Evolutionary conservation across 2,797 vertebrate genomes (phyloP).

Genomic region (Octomys mimax): DNA sequence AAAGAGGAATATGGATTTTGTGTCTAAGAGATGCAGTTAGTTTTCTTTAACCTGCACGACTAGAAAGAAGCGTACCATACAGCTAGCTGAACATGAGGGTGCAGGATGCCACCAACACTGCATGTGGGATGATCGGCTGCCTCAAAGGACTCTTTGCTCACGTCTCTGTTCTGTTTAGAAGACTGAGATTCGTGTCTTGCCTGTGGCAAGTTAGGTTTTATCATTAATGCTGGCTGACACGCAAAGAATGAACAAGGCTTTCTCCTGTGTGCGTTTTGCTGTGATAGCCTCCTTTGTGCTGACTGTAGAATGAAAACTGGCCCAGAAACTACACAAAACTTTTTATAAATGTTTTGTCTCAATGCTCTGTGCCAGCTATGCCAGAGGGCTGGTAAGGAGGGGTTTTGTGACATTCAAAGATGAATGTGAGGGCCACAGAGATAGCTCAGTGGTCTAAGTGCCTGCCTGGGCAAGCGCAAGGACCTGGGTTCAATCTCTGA

Average conservation of each 20-base stretch:
- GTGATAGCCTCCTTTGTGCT: not conserved
- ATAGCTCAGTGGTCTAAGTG: too few species aligned
- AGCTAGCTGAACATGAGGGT: not conserved
- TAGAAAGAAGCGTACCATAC: not conserved
- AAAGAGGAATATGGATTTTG: not conserved
- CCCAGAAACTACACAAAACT: not conserved
- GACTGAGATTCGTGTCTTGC: not conserved
- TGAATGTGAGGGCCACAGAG: not conserved
- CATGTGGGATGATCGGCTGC: not conserved
- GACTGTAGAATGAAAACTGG: conserved; percentile 55
- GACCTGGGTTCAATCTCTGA: too few species aligned
- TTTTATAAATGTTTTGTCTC: not conserved
- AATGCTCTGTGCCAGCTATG: not conserved
- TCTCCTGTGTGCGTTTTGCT: not conserved
- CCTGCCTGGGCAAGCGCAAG: too few species aligned
- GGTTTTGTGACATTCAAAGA: not conserved
- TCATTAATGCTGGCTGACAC: not conserved
- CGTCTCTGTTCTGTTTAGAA: not conserved
- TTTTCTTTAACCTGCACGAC: not conserved
- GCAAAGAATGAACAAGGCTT: conserved; percentile 1
- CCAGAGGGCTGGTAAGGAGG: not conserved
- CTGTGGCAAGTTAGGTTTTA: conserved; percentile 25
- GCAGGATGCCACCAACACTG: not conserved
- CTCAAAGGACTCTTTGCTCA: conserved; percentile 11
- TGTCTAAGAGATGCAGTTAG: conserved; percentile 25